Base-by-base conservation (phyloP, 2,888 invertebrate species). In the Neuroscelio doddi region DNA sequence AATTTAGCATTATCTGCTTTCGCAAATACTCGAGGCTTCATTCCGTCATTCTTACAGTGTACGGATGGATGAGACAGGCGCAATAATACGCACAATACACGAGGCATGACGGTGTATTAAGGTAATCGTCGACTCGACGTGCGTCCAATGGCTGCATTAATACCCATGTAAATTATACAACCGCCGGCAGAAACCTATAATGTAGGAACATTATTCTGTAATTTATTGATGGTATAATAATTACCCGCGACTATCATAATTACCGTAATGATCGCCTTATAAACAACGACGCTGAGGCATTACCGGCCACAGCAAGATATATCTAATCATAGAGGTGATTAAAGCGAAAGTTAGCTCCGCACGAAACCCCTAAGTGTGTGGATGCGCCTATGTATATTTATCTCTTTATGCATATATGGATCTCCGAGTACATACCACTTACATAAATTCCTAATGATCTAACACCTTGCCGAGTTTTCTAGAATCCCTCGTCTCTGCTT, bases 211-310 rank as follows among this genome's bases (percentile, higher is more conserved):
- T 72, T 70, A 68, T 70, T 67, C 67, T 55, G 69, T 72, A 73
- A 73, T 72, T 73, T 39, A 39, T 39, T 21, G 39, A 39, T 39
- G 39, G 39, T 9, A 39, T 39, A 21, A 39, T 39, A 39, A 39
- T 39, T 39, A 21, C 39, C 39, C 21, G 49, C 58, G 59, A 65
- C 61, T 69, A 68, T 69, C 63, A 66, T 70, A 70, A 74, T 73
- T 72, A 73, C 70, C 47, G 67, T 71, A 74, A 74, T 72, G 70
- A 71, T 71, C 68, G 69, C 64, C 68, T 68, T 69, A 70, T 73
- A 73, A 73, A 74, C 71, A 73, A 70, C 67, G 50, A 49, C 46
- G 46, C 27, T 44, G 41, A 45, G 24, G 32, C 32, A 51, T 34
- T 53, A 51, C 51, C 50, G 62, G 27, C 42, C 34, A 17, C 17